phyloP scores from a whole-genome alignment of 2,113 vertebrate species.

The Nycticebus coucang region DNA sequence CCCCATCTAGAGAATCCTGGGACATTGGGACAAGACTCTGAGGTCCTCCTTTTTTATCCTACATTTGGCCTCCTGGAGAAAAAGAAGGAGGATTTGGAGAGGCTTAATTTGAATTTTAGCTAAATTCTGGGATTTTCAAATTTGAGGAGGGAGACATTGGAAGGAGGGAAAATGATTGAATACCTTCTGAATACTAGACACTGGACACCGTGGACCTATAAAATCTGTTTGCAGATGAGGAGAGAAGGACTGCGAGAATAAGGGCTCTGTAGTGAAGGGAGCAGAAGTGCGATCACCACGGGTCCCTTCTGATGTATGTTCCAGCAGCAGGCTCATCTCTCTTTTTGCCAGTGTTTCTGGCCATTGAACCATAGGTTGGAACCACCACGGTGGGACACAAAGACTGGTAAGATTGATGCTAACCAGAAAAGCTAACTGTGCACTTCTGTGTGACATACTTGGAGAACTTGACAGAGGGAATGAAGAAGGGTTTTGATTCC shows the following conservation, averaged over 20 bases:
- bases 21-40: background rate
- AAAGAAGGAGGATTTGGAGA: background rate
- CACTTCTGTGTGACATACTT: background rate
- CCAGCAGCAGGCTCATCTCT: background rate
- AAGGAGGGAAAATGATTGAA: background rate
- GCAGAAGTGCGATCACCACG: background rate
- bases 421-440: background rate
- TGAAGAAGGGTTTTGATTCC: background rate
- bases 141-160: background rate
- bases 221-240: background rate
- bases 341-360: background rate
- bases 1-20: conserved; percentile 2
- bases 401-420: background rate
- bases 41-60: background rate
- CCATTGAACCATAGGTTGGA: background rate
- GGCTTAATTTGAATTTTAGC: background rate
- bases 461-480: background rate
- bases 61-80: background rate
- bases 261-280: background rate
- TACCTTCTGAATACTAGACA: background rate
- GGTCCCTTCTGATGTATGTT: background rate
- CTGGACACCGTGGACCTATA: background rate
- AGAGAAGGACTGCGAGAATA: background rate
- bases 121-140: background rate
- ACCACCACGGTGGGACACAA: background rate